These are phyloP conservation scores for Drosophila pseudoobscura DNA, from an alignment of 1,140 invertebrate species.

Conservation along the genomic window DNA sequence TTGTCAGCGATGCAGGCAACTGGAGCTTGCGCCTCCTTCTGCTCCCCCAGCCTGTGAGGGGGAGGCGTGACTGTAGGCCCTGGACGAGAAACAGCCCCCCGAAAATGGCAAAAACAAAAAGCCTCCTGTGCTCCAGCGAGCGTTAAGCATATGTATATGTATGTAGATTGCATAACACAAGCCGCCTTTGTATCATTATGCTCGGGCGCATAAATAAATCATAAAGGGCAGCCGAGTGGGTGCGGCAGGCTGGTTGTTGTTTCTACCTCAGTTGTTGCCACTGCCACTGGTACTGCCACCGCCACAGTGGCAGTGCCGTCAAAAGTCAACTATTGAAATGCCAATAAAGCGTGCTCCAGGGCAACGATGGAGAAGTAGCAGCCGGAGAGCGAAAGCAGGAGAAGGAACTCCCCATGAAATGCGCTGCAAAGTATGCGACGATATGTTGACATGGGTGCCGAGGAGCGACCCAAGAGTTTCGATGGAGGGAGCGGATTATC, in stretches of 20 bases:
- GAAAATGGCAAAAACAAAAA: constrained; percentile 58
- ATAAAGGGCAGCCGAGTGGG: constrained; percentile 43
- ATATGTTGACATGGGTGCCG: constrained; percentile 29
- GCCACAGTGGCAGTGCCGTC: constrained; percentile 27
- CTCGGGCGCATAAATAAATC: constrained; percentile 74
- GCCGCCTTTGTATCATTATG: constrained; percentile 77
- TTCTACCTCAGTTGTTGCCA: constrained; percentile 11
- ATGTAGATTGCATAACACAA: constrained; percentile 74
- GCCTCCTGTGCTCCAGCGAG: constrained; percentile 7
- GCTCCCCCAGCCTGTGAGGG: neutral
- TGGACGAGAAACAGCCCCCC: constrained; percentile 2
- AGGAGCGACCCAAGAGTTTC: constrained; percentile 5
- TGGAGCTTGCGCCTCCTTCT: too few species aligned
- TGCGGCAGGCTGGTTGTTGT: neutral
- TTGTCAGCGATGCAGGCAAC: constrained; percentile 4
- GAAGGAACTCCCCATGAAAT: constrained; percentile 37
- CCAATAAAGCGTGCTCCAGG: constrained; percentile 67
- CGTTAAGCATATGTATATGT: constrained; percentile 68
- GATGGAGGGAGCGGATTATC: neutral
- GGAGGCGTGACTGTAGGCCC: constrained; percentile 12
- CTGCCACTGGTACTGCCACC: neutral
- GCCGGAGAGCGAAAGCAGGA: constrained; percentile 11
- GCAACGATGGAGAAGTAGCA: constrained; percentile 14
- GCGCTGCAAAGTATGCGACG: constrained; percentile 58
- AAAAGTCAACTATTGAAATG: constrained; percentile 75